These are phyloP conservation scores for Rhagophthalmus giganteus DNA, from an alignment of 2,888 invertebrate genomes.

Conservation along the genomic window DNA sequence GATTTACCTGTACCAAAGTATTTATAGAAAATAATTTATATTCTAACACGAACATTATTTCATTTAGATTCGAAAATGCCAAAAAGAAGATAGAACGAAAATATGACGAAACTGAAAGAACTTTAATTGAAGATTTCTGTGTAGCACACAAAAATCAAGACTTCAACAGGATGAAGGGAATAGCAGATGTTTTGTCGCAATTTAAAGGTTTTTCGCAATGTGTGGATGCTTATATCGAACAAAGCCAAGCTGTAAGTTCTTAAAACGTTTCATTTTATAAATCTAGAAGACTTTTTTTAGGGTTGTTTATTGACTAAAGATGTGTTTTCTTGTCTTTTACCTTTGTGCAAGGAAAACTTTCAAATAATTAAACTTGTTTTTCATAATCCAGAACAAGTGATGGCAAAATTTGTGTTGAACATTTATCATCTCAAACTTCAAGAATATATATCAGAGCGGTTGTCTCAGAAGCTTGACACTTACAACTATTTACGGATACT, in stretches of 20 bases:
- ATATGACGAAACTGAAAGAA: slow-evolving; percentile 87
- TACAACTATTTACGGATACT: slow-evolving; percentile 88
- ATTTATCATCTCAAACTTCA: slow-evolving; percentile 89
- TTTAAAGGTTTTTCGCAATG: slow-evolving; percentile 97
- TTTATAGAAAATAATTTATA: slow-evolving; percentile 30
- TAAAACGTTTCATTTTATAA: background rate
- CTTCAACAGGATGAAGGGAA: slow-evolving; percentile 86
- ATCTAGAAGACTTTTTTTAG: slow-evolving; percentile 56
- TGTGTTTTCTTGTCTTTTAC: slow-evolving; percentile 87
- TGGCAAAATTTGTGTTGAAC: slow-evolving; percentile 96
- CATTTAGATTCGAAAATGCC: slow-evolving; percentile 71
- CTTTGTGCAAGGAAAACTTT: slow-evolving; percentile 86
- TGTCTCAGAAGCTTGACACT: slow-evolving; percentile 79
- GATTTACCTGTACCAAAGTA: slow-evolving; percentile 86
- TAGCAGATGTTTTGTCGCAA: slow-evolving; percentile 88
- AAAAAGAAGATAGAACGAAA: slow-evolving; percentile 84
- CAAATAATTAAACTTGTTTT: slow-evolving; percentile 87
- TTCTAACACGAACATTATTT: too few species aligned
- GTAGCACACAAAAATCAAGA: slow-evolving; percentile 85
- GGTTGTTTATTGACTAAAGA: slow-evolving; percentile 85
- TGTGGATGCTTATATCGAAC: slow-evolving; percentile 95
- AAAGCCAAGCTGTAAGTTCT: slow-evolving; percentile 81
- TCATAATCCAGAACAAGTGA: slow-evolving; percentile 92
- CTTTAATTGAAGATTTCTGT: slow-evolving; percentile 92
- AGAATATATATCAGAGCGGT: slow-evolving; percentile 80